phyloP scores from a whole-genome alignment of 2,113 vertebrate species.

The Cololabis saira region DNA sequence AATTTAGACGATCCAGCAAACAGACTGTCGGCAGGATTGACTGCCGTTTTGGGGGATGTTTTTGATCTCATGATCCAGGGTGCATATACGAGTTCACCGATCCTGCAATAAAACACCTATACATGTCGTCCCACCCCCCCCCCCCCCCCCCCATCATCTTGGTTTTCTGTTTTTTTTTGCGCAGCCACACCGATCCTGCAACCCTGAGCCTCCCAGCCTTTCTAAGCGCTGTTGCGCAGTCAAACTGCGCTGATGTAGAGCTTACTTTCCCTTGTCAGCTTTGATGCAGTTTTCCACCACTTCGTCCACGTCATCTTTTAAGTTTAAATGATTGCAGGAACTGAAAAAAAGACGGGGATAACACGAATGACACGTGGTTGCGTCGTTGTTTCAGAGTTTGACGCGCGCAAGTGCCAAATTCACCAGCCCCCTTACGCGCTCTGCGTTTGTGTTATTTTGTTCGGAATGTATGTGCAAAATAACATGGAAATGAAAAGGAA shows the following conservation, averaged over 20 bases:
- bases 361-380: constrained; percentile 41
- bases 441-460: neutral
- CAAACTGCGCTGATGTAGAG: constrained; percentile 31
- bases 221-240: constrained; percentile 31
- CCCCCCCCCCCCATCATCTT: neutral
- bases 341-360: neutral
- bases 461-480: neutral
- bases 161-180: neutral
- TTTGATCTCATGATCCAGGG: neutral
- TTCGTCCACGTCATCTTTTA: neutral
- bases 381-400: constrained; percentile 22
- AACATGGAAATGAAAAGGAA: constrained; percentile 3
- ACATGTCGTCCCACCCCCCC: neutral
- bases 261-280: neutral
- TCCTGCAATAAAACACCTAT: neutral
- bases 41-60: neutral
- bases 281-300: constrained; percentile 12
- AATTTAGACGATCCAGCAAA: constrained; percentile 28
- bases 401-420: constrained; percentile 35
- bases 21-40: neutral
- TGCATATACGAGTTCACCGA: neutral
- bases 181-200: constrained; percentile 2
- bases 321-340: neutral
- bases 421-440: neutral
- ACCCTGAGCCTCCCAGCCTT: constrained; percentile 9